These are phyloP conservation scores for Heterodera filipjevi DNA, from an alignment of 2,888 invertebrate species.

Conservation along the genomic window DNA sequence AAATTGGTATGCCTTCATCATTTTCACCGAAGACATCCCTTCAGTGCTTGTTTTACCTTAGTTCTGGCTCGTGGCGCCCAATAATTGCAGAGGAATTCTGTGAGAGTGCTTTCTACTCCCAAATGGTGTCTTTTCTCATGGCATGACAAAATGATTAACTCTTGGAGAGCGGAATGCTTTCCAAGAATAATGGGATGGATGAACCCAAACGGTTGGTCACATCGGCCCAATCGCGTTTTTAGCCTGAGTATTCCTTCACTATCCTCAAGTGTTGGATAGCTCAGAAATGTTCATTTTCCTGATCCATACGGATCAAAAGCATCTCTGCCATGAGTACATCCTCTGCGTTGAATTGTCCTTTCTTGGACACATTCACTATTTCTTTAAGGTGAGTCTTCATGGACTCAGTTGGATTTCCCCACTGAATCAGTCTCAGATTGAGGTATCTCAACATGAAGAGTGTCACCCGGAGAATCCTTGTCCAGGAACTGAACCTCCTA, in stretches of 20 bases:
- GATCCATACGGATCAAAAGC: neutral
- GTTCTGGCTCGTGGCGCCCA: neutral
- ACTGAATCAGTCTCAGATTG: neutral
- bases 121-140: conserved; percentile 22
- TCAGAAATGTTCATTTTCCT: neutral
- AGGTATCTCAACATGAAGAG: neutral
- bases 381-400: neutral
- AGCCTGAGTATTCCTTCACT: neutral
- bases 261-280: neutral
- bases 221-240: neutral
- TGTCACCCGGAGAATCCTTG: neutral
- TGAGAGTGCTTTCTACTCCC: conserved; percentile 21
- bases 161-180: neutral
- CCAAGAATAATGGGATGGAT: neutral
- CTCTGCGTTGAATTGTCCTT: neutral
- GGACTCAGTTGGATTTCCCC: neutral
- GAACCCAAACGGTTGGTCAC: neutral
- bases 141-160: neutral
- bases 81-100: conserved; percentile 2
- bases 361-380: neutral
- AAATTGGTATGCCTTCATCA: conserved; percentile 21
- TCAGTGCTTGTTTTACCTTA: neutral
- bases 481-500: neutral
- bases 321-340: neutral
- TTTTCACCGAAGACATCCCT: conserved; percentile 15